These are phyloP conservation scores for Phyllostomus hastatus DNA, from an alignment of 2,113 vertebrate species.

Conservation along the genomic window DNA sequence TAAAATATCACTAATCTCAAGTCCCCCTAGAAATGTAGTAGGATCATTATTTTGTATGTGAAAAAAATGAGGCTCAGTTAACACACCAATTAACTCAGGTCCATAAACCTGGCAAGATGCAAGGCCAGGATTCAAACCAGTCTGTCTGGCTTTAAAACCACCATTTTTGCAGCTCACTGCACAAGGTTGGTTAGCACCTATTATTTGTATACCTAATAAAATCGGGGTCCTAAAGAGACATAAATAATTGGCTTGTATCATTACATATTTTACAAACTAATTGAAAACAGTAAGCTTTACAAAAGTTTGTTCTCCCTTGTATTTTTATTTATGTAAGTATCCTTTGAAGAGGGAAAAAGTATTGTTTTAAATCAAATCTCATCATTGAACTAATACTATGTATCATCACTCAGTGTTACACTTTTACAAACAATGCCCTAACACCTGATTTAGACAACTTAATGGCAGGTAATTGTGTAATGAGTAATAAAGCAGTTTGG, in stretches of 20 bases:
- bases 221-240: background rate
- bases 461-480: background rate
- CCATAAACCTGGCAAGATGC: background rate
- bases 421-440: background rate
- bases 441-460: background rate
- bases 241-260: background rate
- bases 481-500: background rate
- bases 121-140: background rate
- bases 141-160: background rate
- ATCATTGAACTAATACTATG: background rate
- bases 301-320: background rate
- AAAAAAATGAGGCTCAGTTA: background rate
- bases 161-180: background rate
- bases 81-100: background rate
- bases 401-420: background rate
- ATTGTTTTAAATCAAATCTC: background rate
- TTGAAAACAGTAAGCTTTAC: background rate
- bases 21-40: background rate
- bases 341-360: background rate
- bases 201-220: background rate
- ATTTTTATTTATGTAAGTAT: background rate
- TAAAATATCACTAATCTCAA: background rate
- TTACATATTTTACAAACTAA: background rate
- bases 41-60: background rate
- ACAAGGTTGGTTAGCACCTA: background rate